Base-by-base conservation (phyloP, 2,888 invertebrate species). In the Pelosia muscerda region DNA sequence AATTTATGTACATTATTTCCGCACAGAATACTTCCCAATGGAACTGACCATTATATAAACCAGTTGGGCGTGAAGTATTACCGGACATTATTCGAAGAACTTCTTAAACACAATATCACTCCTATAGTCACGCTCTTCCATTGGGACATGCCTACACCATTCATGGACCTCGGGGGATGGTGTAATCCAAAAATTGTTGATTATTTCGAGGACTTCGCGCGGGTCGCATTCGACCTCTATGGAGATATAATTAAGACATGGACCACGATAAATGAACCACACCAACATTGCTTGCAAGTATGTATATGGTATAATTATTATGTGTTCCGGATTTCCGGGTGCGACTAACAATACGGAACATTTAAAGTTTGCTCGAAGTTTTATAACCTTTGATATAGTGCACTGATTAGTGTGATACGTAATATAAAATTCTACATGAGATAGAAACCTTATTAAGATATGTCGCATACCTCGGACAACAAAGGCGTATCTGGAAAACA, bases 221-320 rank as follows among this genome's bases (percentile, higher is more conserved):
- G 92, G 66, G 86, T 95, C 0, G 92, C 95, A 19, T 96, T 96
- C 75, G 92, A 93, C 56, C 87, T 96, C 76, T 96, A 95, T 66
- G 97, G 96, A 0, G 96, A 96, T 82, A 90, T 96, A 63, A 95
- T 97, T 11, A 96, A 95, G 86, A 90, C 95, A 54, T 97, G 97
- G 97, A 96, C 97, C 0, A 97, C 97, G 0, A 95, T 97, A 76
- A 97, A 97, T 81, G 97, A 97, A 82, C 97, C 97, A 0, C 95
- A 94, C 77, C 91, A 95, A 69, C 94, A 95, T 77, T 95, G 95
- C 77, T 91, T 66, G 95, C 93, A 81, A 88, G 93, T 89, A 23
- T 25, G 13, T n/a, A 25, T n/a, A 38, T 38, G 15, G 9, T 34
- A 34, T 58, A 34, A 31, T 28, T 19, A 42, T 15, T 6, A 19